phyloP scores from a whole-genome alignment of 2,888 invertebrate genomes.

The Pemphredon lugubris region DNA sequence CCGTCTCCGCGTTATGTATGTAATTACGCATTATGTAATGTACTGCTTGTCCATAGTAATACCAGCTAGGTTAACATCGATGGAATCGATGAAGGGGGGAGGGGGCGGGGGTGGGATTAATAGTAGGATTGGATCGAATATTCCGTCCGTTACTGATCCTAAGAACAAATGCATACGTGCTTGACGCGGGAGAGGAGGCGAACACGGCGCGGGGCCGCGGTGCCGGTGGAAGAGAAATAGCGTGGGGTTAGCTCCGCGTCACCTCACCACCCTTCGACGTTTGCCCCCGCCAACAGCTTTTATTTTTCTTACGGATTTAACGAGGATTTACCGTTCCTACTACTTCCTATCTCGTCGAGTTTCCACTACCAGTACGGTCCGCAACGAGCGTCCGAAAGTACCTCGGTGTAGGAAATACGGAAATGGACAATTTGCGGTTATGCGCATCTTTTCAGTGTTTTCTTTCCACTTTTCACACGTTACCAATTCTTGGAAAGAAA shows the following conservation, averaged over 20 bases:
- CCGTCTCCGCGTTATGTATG: no score
- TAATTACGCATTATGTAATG: no score
- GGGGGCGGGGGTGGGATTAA: background rate
- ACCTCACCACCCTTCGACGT: conserved; percentile 23
- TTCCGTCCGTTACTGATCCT: background rate
- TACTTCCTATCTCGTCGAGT: conserved; percentile 12
- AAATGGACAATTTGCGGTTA: no score
- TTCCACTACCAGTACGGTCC: conserved; percentile 10
- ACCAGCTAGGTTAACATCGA: no score
- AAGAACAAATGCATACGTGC: background rate
- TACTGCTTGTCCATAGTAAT: no score
- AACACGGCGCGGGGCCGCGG: no score
- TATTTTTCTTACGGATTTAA: conserved; percentile 64
- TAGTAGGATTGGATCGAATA: no score
- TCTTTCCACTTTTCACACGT: no score
- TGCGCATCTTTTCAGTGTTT: no score
- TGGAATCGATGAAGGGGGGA: no score
- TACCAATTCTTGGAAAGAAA: no score
- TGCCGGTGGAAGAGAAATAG: conserved; percentile 26
- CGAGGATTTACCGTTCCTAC: conserved; percentile 63
- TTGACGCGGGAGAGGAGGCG: conserved; percentile 12
- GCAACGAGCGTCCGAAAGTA: conserved; percentile 25
- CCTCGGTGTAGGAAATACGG: conserved; percentile 9
- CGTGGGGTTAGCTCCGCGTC: conserved; percentile 22
- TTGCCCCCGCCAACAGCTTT: conserved; percentile 26